Conservation (phyloP, 2,113 vertebrate genomes). For the Tragelaphus buxtoni region DNA sequence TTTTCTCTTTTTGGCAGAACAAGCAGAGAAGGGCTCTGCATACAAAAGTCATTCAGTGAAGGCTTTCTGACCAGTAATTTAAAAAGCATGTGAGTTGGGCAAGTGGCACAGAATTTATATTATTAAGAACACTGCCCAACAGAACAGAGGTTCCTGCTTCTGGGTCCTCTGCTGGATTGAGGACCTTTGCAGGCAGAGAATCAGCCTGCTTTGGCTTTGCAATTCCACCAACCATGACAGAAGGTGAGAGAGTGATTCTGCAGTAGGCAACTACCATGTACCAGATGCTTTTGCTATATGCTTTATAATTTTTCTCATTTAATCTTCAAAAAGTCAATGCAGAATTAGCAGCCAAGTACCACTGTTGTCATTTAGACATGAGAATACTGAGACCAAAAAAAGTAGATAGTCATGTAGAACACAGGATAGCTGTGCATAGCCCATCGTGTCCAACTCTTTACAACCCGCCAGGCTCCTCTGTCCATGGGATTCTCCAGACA, state of each 20-base stretch:
- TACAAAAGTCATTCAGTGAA: background rate
- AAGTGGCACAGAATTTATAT: background rate
- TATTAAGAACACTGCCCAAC: background rate
- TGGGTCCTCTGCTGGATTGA: background rate
- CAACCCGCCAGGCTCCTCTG: background rate
- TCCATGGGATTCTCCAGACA: background rate
- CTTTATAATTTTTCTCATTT: background rate
- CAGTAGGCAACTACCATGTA: accelerated
- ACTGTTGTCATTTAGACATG: background rate
- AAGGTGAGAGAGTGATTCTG: too few relatives aligned
- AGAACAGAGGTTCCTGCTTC: background rate
- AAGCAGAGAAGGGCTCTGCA: background rate
- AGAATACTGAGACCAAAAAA: background rate
- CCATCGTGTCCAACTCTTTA: background rate
- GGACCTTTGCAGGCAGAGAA: background rate
- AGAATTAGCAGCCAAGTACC: background rate
- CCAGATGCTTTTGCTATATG: background rate
- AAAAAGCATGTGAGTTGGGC: background rate
- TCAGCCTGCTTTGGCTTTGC: background rate
- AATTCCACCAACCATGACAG: background rate
- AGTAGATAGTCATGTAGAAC: background rate
- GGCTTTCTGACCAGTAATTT: background rate
- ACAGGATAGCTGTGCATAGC: background rate
- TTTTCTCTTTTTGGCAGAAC: background rate
- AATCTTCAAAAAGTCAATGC: background rate